phyloP scores from a whole-genome alignment of 2,888 invertebrate species.

The Caenorhabditis sp. region DNA sequence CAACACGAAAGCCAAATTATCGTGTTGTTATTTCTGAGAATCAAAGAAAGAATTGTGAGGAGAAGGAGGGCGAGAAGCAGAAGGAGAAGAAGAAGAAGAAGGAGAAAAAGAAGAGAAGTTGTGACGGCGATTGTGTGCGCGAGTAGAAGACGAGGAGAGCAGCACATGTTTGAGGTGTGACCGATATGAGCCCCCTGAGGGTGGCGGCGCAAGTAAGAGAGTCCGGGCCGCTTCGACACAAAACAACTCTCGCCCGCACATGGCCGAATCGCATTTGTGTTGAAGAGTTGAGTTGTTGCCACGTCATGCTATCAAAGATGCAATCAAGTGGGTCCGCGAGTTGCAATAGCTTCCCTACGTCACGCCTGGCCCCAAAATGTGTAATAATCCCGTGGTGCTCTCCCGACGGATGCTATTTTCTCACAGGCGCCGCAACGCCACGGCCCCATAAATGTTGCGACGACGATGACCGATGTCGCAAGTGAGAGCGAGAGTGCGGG shows the following conservation, averaged over 20 bases:
- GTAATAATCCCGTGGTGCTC: slow-evolving; percentile 46
- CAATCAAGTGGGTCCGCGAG: slow-evolving; percentile 28
- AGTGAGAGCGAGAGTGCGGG: too few species aligned
- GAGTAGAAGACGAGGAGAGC: slow-evolving; percentile 33
- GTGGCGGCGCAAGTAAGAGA: slow-evolving; percentile 42
- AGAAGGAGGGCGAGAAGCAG: background rate
- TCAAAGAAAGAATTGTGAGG: slow-evolving; percentile 42
- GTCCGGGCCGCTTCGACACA: slow-evolving; percentile 14
- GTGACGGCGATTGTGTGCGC: slow-evolving; percentile 35
- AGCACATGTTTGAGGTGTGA: slow-evolving; percentile 54
- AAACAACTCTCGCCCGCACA: slow-evolving; percentile 33
- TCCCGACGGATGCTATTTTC: slow-evolving; percentile 30
- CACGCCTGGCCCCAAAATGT: slow-evolving; percentile 28
- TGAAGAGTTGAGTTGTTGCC: background rate
- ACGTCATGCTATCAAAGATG: slow-evolving; percentile 22
- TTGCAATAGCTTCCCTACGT: slow-evolving; percentile 32
- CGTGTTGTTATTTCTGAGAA: slow-evolving; percentile 24
- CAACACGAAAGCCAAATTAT: slow-evolving; percentile 37
- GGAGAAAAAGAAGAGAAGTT: slow-evolving; percentile 28
- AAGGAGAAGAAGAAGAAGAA: slow-evolving; percentile 1
- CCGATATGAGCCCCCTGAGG: slow-evolving; percentile 56
- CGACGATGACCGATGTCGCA: slow-evolving; percentile 49
- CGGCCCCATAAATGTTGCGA: slow-evolving; percentile 56
- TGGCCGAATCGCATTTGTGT: slow-evolving; percentile 34
- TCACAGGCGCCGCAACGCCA: slow-evolving; percentile 45